Evolutionary conservation across 2,888 invertebrate species (phyloP), one percentile per base, ranked within the genome.

Genomic region (Alloscopus bannaensis): DNA sequence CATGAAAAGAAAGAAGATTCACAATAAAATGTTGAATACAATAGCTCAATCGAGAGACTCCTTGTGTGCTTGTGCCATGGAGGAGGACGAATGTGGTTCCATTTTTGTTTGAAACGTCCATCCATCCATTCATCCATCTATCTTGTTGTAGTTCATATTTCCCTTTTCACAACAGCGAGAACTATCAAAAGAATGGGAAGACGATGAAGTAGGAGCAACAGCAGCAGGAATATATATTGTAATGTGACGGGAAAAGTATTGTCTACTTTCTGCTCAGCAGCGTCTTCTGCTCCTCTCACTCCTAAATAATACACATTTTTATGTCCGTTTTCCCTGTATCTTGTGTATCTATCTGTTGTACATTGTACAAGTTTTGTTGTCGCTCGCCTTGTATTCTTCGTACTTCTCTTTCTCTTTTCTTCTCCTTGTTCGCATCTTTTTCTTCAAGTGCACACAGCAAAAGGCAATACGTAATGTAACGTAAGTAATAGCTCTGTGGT

Each of bases 201-300:
- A 76, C 57, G 65, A 70, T 42, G 76, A 69, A 47, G 60, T 69
- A 60, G 76, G 57, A 64, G 70, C 69, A 79, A 71, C 78, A 78
- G 70, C 78, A 78, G 70, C 77, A 78, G 70, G 78, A 29, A 79
- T 79, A 66, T 36, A 36, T 66, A 79, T 79, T 79, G 78, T 79
- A 79, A 79, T 71, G 78, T 79, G 78, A 79, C 78, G 78, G 78
- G 78, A 79, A 79, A 79, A 79, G 78, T 71, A 79, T 79, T 79
- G 78, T 79, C 71, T 79, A 79, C 71, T 65, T 79, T 72, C 66
- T 79, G 71, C 66, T 79, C 71, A 71, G n/a, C n/a, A n/a, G 76
- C 77, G 69, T 78, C 47, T 79, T 40, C 69, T 69, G 22, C 31
- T 52, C 36, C 28, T 47, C 40, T 42, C 36, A 16, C 22, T 22